Conservation (phyloP, 53 echinoderm and acorn worm species). For the Luidia sarsii region DNA sequence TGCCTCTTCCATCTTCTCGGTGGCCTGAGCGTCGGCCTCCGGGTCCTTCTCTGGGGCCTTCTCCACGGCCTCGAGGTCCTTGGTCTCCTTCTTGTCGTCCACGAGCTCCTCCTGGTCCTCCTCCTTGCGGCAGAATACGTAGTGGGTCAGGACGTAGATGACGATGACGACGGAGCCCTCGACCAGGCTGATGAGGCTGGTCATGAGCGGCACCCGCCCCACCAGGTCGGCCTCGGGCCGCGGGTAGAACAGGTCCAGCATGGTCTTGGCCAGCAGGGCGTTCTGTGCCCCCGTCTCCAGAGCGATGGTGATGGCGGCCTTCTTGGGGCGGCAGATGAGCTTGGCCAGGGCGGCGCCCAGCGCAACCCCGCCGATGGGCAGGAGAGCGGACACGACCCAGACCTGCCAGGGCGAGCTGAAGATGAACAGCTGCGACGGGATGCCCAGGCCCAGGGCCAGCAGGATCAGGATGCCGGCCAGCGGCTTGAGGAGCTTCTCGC, state of each 20-base stretch:
- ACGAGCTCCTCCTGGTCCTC: slow-evolving; percentile 57
- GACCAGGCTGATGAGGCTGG: slow-evolving; percentile 69
- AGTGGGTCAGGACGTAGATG: slow-evolving; percentile 58
- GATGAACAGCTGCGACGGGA: slow-evolving; percentile 61
- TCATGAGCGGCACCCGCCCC: slow-evolving; percentile 75
- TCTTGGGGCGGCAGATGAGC: slow-evolving; percentile 40
- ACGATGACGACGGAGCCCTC: slow-evolving; percentile 66
- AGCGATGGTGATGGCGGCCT: slow-evolving; percentile 66
- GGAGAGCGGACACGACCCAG: slow-evolving; percentile 47
- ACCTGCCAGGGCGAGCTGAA: slow-evolving; percentile 60
- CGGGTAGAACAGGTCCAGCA: slow-evolving; percentile 82
- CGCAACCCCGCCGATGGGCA: slow-evolving; percentile 63
- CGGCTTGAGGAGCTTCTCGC: slow-evolving; percentile 66
- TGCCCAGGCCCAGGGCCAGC: slow-evolving; percentile 57
- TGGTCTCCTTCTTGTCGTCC: slow-evolving; percentile 1
- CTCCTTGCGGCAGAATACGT: slow-evolving; percentile 54
- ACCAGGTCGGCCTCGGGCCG: slow-evolving; percentile 89
- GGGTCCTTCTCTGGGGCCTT: neutral
- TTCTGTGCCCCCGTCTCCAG: slow-evolving; percentile 87
- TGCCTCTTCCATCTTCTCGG: neutral
- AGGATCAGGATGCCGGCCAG: slow-evolving; percentile 65
- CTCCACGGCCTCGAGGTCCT: slow-evolving; percentile 18
- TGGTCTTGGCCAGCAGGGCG: slow-evolving; percentile 78
- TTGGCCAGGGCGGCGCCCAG: slow-evolving; percentile 59
- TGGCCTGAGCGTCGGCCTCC: neutral